Conservation (phyloP, 2,888 invertebrate genomes). For the Eristalinus sepulchralis region DNA sequence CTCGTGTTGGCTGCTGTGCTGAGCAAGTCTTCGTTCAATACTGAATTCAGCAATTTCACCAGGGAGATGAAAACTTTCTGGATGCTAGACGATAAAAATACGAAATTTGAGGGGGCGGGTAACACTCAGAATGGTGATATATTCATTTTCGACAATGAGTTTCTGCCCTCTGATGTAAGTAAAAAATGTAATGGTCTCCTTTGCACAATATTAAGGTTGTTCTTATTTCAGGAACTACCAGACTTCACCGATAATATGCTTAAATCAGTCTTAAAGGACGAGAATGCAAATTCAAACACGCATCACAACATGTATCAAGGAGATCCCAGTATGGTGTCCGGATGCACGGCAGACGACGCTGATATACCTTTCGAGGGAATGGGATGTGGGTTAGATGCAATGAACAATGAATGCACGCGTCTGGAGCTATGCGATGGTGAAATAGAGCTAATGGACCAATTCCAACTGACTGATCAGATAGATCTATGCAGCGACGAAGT, state of each 20-base stretch:
- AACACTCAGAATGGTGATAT: constrained; percentile 73
- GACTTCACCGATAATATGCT: constrained; percentile 78
- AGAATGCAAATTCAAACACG: constrained; percentile 51
- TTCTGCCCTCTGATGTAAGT: constrained; percentile 73
- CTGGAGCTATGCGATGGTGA: constrained; percentile 78
- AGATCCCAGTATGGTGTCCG: constrained; percentile 76
- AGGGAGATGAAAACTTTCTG: constrained; percentile 77
- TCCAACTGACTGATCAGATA: constrained; percentile 78
- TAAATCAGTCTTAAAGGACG: constrained; percentile 72
- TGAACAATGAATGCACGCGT: constrained; percentile 72
- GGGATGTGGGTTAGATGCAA: constrained; percentile 24
- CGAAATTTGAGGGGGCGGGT: constrained; percentile 8
- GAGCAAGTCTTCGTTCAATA: constrained; percentile 75
- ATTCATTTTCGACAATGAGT: constrained; percentile 76
- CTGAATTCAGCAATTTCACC: constrained; percentile 76
- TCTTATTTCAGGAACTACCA: constrained; percentile 68
- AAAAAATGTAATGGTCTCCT: background rate
- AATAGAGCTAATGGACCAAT: constrained; percentile 80
- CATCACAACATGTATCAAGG: constrained; percentile 74
- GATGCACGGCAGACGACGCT: constrained; percentile 73
- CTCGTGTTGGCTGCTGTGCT: constrained; percentile 78
- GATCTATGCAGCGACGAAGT: constrained; percentile 78
- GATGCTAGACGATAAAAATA: constrained; percentile 75
- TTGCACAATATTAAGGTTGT: background rate
- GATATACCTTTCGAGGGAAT: constrained; percentile 69